These are phyloP conservation scores for Heterotis niloticus DNA, from an alignment of 2,113 vertebrate genomes.

Conservation along the genomic window DNA sequence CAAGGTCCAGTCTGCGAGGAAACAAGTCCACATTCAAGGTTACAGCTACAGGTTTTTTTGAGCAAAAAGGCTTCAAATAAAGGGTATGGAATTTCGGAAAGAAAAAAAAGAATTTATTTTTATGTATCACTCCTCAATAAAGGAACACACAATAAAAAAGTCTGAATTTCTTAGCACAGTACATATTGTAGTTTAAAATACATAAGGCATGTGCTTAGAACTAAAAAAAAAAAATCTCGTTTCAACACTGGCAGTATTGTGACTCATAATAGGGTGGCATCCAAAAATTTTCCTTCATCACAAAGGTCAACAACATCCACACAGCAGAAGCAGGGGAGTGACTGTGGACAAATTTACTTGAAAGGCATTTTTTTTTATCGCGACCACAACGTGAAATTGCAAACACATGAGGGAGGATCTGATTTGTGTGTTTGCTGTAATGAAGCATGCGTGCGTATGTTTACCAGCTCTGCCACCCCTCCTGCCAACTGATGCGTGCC, in stretches of 20 bases:
- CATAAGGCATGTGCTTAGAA: too few relatives aligned
- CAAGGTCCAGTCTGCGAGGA: not conserved
- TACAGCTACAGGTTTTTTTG: not conserved
- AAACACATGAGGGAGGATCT: not conserved
- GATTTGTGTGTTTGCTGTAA: not conserved
- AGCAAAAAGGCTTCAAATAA: not conserved
- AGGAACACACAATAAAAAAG: too few relatives aligned
- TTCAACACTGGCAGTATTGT: not conserved
- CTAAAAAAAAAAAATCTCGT: too few relatives aligned
- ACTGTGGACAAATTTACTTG: not conserved
- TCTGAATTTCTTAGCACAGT: too few relatives aligned
- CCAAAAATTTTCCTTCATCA: not conserved
- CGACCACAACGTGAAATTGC: not conserved
- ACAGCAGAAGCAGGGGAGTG: not conserved
- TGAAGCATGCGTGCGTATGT: not conserved
- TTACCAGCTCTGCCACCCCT: conserved; percentile 11
- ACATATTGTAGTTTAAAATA: too few relatives aligned
- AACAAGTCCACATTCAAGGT: not conserved
- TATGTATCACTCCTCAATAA: too few relatives aligned
- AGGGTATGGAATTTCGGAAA: too few relatives aligned
- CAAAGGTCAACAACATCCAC: not conserved
- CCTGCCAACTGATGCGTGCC: conserved; percentile 5
- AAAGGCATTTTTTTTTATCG: not conserved
- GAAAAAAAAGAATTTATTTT: too few relatives aligned
- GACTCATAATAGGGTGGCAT: not conserved